Conservation (phyloP, 2,888 invertebrate genomes). For the Lasius fuliginosus region DNA sequence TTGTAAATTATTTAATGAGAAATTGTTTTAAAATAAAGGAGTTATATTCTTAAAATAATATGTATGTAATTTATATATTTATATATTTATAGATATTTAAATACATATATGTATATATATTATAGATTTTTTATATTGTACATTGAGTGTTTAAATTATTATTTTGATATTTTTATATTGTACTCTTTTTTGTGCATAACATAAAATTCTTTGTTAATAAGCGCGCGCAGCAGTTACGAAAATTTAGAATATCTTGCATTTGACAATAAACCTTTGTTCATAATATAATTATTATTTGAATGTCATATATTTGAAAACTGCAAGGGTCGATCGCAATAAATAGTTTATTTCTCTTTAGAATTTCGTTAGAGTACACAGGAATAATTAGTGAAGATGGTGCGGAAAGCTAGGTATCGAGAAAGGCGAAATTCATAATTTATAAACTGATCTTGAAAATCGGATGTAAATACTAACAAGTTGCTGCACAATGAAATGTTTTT, state of each 20-base stretch:
- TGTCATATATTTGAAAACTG: conserved; percentile 31
- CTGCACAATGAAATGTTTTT: conserved; percentile 43
- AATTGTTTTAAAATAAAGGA: too few relatives aligned
- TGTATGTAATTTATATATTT: too few relatives aligned
- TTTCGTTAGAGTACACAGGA: conserved; percentile 57
- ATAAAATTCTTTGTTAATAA: neutral
- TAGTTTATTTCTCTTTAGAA: conserved; percentile 78
- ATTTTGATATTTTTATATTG: neutral
- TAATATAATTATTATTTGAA: neutral
- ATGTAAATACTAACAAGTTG: conserved; percentile 53
- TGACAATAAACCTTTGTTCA: neutral
- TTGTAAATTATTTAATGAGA: neutral
- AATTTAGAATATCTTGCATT: neutral
- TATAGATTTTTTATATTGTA: neutral
- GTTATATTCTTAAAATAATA: neutral
- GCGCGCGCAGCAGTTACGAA: neutral
- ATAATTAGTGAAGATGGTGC: conserved; percentile 67
- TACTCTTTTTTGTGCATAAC: neutral
- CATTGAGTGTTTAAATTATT: neutral
- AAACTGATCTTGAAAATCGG: conserved; percentile 68
- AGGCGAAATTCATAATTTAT: conserved; percentile 61
- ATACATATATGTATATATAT: neutral
- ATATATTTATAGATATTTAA: too few relatives aligned
- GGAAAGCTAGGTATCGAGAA: conserved; percentile 68
- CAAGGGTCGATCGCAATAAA: conserved; percentile 75